phyloP scores from a whole-genome alignment of 2,888 invertebrate genomes.

The Alcis repandata region DNA sequence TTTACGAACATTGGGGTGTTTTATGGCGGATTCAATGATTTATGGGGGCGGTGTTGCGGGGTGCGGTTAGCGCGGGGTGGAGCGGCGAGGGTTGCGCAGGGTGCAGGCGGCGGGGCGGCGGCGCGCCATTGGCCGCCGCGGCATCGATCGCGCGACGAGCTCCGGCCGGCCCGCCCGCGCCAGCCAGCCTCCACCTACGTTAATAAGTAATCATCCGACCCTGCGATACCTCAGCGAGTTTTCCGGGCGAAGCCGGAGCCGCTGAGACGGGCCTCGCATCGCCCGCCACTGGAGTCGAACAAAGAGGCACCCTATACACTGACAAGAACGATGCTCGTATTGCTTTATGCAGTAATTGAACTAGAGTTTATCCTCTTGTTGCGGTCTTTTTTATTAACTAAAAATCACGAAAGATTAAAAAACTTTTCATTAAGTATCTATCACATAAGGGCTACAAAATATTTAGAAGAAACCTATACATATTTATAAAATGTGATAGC shows the following conservation, averaged over 20 bases:
- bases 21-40: slow-evolving; percentile 86
- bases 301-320: slow-evolving; percentile 79
- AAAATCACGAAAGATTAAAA: background rate
- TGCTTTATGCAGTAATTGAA: slow-evolving; percentile 83
- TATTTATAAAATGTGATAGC: background rate
- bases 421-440: too few relatives aligned
- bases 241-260: slow-evolving; percentile 82
- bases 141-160: slow-evolving; percentile 85
- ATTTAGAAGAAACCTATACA: too few relatives aligned
- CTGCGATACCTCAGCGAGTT: slow-evolving; percentile 84
- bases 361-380: slow-evolving; percentile 37
- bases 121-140: slow-evolving; percentile 84
- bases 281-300: slow-evolving; percentile 81
- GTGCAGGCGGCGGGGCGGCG: slow-evolving; percentile 74
- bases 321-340: slow-evolving; percentile 71
- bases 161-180: slow-evolving; percentile 82
- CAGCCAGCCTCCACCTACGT: slow-evolving; percentile 85
- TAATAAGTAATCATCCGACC: slow-evolving; percentile 87
- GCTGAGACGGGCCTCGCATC: slow-evolving; percentile 80
- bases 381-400: background rate
- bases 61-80: slow-evolving; percentile 68
- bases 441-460: too few relatives aligned
- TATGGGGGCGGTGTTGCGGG: slow-evolving; percentile 84
- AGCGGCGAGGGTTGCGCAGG: slow-evolving; percentile 78
- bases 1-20: slow-evolving; percentile 85